Percentiles rank a stretch among this genome's conserved stretches.
Conservation (phyloP, 2,113 vertebrate species). For the Periophthalmodon schlosseri region DNA sequence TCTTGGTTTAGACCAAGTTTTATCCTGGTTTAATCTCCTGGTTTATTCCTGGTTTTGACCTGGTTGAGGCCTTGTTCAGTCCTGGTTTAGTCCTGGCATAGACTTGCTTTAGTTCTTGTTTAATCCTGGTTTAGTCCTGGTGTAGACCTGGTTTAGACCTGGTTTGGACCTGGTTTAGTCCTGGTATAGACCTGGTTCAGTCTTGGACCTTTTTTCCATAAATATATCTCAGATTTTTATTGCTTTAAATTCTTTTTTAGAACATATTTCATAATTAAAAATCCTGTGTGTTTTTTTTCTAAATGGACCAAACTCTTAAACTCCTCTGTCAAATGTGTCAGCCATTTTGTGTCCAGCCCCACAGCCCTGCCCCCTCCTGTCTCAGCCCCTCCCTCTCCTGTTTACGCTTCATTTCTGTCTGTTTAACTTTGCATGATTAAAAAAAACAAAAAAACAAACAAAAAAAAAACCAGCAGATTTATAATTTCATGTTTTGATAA, state of each 20-base stretch:
- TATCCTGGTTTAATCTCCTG: background rate
- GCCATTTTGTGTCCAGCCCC: slow-evolving; percentile 33
- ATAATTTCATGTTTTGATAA: background rate
- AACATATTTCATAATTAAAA: background rate
- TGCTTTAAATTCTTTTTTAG: background rate
- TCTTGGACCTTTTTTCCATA: too few relatives aligned
- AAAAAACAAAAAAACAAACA: background rate
- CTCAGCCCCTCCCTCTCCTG: slow-evolving; percentile 33
- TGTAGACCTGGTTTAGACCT: background rate
- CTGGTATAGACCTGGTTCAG: background rate
- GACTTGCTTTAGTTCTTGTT: background rate
- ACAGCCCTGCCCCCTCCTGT: slow-evolving; percentile 36
- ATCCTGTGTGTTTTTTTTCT: background rate
- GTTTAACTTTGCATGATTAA: slow-evolving; percentile 60
- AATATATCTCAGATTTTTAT: too few relatives aligned
- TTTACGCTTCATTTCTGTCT: slow-evolving; percentile 44
- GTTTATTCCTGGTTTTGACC: background rate
- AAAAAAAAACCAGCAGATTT: slow-evolving; percentile 9
- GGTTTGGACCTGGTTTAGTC: background rate
- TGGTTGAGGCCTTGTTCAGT: too few relatives aligned
- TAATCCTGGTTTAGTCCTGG: too few relatives aligned
- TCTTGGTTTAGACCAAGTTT: too few relatives aligned
- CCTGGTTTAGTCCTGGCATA: background rate
- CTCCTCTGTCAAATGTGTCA: background rate
- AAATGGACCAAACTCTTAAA: background rate